Base-by-base conservation (phyloP, 2,888 invertebrate genomes). In the Amiota communis region DNA sequence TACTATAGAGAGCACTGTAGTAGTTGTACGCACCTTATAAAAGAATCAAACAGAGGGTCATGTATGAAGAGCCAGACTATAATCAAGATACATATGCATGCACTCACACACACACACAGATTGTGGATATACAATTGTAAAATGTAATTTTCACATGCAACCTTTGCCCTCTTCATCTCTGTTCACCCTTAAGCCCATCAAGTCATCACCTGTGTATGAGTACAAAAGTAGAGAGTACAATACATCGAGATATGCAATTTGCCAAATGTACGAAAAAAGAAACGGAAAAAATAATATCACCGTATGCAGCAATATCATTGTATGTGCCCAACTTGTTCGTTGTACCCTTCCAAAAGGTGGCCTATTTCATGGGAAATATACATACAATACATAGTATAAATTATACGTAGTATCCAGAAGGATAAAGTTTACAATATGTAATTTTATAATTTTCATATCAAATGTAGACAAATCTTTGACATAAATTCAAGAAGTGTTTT, bases 1-100 rank as follows among this genome's bases (percentile, higher is more conserved):
- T 81, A 76, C n/a, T 78, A 77, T 78, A 75, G 61, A 72, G 75
- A 76, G 73, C 70, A 70, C n/a, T 36, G 36, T 0, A 36, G 36
- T 36, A 36, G 36, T 23, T 23, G 23, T 36, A 36, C 36, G 36
- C 36, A 36, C 8, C 36, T 36, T 6, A 36, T 36, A 36, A 36
- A 36, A 36, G 36, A 36, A 36, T 36, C 36, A 36, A 36, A 36
- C 36, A 36, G 36, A 36, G 36, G 36, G 36, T 36, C 36, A 36
- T 6, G 36, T 6, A 36, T 36, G 36, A 36, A 36, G 36, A 36
- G 36, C 2, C 36, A 4, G 73, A 64, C 70, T 72, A 77, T 73
- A 73, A 15, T 56, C 59, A 76, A 69, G 23, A 69, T 71, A 49
- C 65, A 75, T 15, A 76, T 49, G 53, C 47, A 75, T n/a, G 70